Base-by-base conservation (phyloP, 2,888 invertebrate genomes). In the Drosophila lutescens region DNA sequence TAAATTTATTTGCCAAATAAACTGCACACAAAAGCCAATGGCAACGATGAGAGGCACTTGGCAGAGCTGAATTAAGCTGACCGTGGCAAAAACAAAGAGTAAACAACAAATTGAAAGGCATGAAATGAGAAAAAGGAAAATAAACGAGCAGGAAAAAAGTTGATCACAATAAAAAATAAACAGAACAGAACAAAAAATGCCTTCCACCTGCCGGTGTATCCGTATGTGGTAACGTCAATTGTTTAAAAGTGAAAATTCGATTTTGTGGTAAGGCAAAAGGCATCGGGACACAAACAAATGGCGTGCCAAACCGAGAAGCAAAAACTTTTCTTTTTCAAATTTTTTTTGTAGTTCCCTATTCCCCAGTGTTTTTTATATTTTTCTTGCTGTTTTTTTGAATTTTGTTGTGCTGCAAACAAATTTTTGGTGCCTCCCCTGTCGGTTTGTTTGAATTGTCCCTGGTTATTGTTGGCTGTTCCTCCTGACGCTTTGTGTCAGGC, bases 221-320 rank as follows among this genome's bases (percentile, higher is more conserved):
- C 49, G 44, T 61, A 53, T 81, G 81, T 76, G 76, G 76, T 73
- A 68, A 79, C 88, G 76, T 77, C 88, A 89, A 89, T 90, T 89
- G 89, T 86, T 83, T 83, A 83, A 86, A 86, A 86, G 90, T 89
- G 89, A 86, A 89, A 90, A 89, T 90, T 88, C 89, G 88, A 89
- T 89, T 89, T 90, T 90, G 90, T 76, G 89, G 90, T 67, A 76
- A 79, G 71, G 70, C 72, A 65, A 58, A 74, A 68, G 55, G 46
- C 63, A 74, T 66, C 50, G 47, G 26, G 62, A 61, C 51, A 77
- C 67, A 70, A 75, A 76, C 72, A 79, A 83, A 82, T 87, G 86
- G 66, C 65, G 77, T 81, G 67, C 77, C 73, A 82, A 82, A 79
- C 77, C 75, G 68, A 72, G 79, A 75, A 70, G 57, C 62, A 68